phyloP scores from a whole-genome alignment of 1,140 invertebrate species.

The Penaeus chinensis region DNA sequence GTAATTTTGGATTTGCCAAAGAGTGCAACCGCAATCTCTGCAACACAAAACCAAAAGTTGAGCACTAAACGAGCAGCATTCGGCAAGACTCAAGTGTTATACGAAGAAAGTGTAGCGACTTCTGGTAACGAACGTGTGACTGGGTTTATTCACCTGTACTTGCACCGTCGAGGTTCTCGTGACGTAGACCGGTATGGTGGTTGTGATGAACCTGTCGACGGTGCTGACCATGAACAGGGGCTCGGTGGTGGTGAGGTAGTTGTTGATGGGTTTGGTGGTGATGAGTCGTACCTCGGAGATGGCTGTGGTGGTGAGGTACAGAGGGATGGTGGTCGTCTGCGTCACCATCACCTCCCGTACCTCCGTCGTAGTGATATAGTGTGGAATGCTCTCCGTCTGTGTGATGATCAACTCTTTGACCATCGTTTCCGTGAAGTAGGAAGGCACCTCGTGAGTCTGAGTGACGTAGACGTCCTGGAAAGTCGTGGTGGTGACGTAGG shows the following conservation, averaged over 20 bases:
- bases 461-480: constrained; percentile 47
- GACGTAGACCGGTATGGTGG: constrained; percentile 35
- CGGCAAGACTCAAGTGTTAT: too few relatives aligned
- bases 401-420: constrained; percentile 44
- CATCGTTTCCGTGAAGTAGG: constrained; percentile 40
- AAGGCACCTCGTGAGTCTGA: constrained; percentile 34
- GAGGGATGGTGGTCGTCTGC: constrained; percentile 50
- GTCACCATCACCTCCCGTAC: constrained; percentile 38
- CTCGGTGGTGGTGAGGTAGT: constrained; percentile 48
- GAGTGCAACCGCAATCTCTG: too few relatives aligned
- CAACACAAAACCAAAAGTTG: too few relatives aligned
- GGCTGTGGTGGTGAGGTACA: constrained; percentile 48
- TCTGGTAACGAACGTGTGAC: not conserved
- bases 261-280: constrained; percentile 39
- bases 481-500: constrained; percentile 27
- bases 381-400: constrained; percentile 37
- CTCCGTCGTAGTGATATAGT: constrained; percentile 48
- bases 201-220: constrained; percentile 39
- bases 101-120: too few relatives aligned
- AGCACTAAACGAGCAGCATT: too few relatives aligned
- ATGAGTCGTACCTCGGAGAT: constrained; percentile 42
- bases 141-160: constrained; percentile 26
- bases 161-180: constrained; percentile 31
- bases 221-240: constrained; percentile 41
- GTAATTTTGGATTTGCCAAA: too few relatives aligned